phyloP scores from a whole-genome alignment of 2,888 invertebrate species.

The Drosophila parthenogenetica region DNA sequence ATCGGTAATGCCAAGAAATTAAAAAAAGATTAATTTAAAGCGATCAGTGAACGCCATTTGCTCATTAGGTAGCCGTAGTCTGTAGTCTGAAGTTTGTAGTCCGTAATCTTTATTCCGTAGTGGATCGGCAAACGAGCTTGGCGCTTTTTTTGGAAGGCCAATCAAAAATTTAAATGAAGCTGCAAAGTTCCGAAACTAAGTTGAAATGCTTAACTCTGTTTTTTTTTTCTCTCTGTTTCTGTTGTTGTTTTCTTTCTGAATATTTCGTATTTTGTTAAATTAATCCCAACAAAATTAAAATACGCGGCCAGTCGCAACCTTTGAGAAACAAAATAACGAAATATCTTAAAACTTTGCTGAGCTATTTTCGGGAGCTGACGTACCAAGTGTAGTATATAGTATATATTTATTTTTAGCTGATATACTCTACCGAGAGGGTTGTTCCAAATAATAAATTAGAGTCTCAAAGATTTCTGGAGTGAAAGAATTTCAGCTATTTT shows the following conservation, averaged over 20 bases:
- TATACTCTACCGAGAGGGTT: constrained; percentile 9
- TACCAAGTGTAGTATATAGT: constrained; percentile 13
- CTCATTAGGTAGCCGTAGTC: constrained; percentile 66
- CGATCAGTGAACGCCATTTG: constrained; percentile 81
- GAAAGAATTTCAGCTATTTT: too few relatives aligned
- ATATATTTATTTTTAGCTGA: constrained; percentile 12
- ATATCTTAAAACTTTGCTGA: constrained; percentile 28
- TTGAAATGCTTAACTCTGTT: constrained; percentile 58
- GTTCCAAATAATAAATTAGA: background rate
- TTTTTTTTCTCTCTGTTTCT: constrained; percentile 12
- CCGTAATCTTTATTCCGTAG: constrained; percentile 8
- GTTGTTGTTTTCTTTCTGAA: constrained; percentile 20
- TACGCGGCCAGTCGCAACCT: constrained; percentile 50
- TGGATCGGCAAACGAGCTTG: constrained; percentile 72
- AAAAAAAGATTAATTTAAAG: constrained; percentile 80
- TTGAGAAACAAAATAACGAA: constrained; percentile 51
- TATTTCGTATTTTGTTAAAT: constrained; percentile 62
- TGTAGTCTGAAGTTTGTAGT: background rate
- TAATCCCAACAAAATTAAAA: constrained; percentile 65
- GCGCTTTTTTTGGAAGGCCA: constrained; percentile 60
- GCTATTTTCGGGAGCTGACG: constrained; percentile 70
- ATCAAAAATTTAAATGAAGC: constrained; percentile 82
- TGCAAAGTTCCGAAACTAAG: constrained; percentile 76
- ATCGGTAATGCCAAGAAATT: constrained; percentile 78
- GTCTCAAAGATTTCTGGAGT: too few relatives aligned